These are phyloP conservation scores for Osmoderma eremita DNA, from an alignment of 2,888 invertebrate genomes.

Conservation along the genomic window DNA sequence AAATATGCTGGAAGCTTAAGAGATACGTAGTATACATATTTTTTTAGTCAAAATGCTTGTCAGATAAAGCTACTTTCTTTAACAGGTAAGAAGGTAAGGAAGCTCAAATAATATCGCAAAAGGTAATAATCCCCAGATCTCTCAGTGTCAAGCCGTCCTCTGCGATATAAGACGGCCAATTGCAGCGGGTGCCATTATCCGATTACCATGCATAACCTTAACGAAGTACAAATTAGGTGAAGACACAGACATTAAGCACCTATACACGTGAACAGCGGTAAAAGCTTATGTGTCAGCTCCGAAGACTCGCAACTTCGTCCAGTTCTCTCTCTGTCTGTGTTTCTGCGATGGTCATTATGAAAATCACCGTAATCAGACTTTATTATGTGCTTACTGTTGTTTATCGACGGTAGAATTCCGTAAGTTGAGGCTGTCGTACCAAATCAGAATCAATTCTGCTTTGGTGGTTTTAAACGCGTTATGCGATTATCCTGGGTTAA, in stretches of 20 bases:
- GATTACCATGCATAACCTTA: conserved; percentile 43
- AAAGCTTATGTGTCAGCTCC: conserved; percentile 12
- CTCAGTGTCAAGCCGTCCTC: background rate
- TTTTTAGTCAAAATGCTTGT: too few relatives aligned
- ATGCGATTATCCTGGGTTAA: too few relatives aligned
- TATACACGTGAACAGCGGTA: conserved; percentile 22
- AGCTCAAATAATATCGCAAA: too few relatives aligned
- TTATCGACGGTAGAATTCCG: conserved; percentile 50
- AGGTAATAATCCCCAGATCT: too few relatives aligned
- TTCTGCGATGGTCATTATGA: conserved; percentile 50
- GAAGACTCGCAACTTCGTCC: conserved; percentile 2
- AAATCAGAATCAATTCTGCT: conserved; percentile 37
- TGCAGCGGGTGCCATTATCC: conserved; percentile 21
- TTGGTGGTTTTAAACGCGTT: conserved; percentile 26
- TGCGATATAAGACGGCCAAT: background rate
- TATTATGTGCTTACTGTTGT: conserved; percentile 54
- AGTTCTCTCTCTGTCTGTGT: conserved; percentile 15
- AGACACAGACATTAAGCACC: conserved; percentile 51
- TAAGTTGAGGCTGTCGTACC: conserved; percentile 38
- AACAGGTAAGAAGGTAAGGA: too few relatives aligned
- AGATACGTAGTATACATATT: too few relatives aligned
- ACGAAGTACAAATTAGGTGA: conserved; percentile 51
- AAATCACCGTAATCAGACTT: conserved; percentile 55
- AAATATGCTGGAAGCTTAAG: too few relatives aligned
- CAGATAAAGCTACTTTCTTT: too few relatives aligned